These are phyloP conservation scores for Rhinogobio ventralis DNA, from an alignment of 2,797 vertebrate species.

Conservation along the genomic window DNA sequence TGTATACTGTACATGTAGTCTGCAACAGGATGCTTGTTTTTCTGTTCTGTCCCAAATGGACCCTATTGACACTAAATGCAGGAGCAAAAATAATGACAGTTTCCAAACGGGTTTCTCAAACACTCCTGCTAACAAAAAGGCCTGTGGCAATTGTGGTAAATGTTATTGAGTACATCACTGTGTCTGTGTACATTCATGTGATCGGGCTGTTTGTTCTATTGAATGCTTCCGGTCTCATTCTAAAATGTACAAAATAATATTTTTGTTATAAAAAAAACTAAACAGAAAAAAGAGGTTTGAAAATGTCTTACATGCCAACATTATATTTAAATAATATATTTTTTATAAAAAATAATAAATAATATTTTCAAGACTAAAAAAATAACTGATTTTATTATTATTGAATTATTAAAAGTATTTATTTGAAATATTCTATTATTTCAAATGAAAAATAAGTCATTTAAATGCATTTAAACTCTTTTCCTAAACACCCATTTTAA, in stretches of 20 bases:
- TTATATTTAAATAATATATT: too few relatives aligned
- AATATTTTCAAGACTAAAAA: neutral
- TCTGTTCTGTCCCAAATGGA: neutral
- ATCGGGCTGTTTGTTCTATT: neutral
- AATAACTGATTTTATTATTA: neutral
- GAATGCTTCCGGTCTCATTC: neutral
- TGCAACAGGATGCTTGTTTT: neutral
- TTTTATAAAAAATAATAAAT: neutral
- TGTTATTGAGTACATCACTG: neutral
- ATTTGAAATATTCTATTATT: neutral
- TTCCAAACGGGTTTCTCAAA: conserved; percentile 3
- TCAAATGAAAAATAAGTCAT: neutral
- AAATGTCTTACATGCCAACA: too few relatives aligned
- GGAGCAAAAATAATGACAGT: neutral
- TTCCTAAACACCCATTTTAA: neutral
- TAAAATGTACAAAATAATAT: neutral
- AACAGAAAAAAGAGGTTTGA: neutral
- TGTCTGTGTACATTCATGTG: too few relatives aligned
- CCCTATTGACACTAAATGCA: neutral
- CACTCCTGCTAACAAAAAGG: neutral
- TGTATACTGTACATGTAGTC: neutral
- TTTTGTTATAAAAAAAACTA: too few relatives aligned
- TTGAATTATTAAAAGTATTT: neutral
- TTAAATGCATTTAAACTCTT: neutral
- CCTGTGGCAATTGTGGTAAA: neutral